Evolutionary conservation across 2,797 vertebrate species (phyloP).

Genomic region (Lemur catta): DNA sequence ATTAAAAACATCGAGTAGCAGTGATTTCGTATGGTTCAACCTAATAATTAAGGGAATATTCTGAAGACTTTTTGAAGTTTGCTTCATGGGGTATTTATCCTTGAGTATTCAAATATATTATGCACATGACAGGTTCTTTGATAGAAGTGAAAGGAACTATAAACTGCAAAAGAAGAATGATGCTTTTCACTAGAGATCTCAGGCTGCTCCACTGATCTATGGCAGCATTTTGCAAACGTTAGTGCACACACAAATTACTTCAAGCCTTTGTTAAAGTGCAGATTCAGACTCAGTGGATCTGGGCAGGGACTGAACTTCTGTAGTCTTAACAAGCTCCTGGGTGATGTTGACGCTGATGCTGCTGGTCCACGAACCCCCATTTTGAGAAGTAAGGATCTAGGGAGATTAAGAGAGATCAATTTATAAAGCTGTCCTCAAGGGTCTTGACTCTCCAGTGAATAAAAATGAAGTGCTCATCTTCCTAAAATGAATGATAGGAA

Average conservation of each 20-base stretch:
- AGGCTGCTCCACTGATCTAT: neutral
- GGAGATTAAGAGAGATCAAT: neutral
- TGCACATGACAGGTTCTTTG: neutral
- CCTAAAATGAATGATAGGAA: neutral
- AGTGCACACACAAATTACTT: neutral
- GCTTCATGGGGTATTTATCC: neutral
- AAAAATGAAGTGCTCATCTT: slow-evolving; percentile 47
- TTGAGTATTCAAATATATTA: neutral
- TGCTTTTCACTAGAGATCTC: neutral
- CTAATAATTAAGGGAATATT: neutral
- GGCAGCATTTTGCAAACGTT: neutral
- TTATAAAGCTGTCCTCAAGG: neutral
- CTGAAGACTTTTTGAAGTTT: neutral
- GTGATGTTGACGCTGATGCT: neutral
- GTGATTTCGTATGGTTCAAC: neutral
- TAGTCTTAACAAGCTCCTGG: neutral
- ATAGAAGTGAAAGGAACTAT: neutral
- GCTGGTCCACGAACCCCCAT: neutral
- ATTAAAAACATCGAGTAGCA: neutral
- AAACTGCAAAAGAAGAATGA: neutral
- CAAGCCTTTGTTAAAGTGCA: neutral
- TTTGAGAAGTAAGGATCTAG: neutral
- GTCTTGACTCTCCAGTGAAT: slow-evolving; percentile 15
- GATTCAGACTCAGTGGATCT: neutral
- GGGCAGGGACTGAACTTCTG: neutral